Evolutionary conservation across 2,888 invertebrate species (phyloP), one percentile per base, ranked within the genome.

Genomic region (Cephus rjabovi): DNA sequence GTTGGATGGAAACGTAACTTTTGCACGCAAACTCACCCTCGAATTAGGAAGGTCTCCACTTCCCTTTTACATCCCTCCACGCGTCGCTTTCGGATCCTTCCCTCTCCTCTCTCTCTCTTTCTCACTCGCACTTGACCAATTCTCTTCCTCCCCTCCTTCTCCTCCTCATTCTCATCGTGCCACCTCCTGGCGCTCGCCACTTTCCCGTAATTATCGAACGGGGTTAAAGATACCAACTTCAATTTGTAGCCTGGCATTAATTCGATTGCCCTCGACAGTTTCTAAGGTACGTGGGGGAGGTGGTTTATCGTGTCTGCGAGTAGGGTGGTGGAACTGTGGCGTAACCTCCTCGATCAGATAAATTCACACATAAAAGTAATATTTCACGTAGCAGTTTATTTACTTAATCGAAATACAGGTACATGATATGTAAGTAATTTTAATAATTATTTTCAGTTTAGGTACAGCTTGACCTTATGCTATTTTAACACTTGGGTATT

Each of bases 181-280:
- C 79, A 70, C 75, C 79, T 75, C 75, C 77, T 78, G 79, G 80
- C 77, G 83, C 85, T 86, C 85, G 85, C 87, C 84, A 87, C 87
- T 88, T 87, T 88, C 87, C 87, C 87, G 85, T 87, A 88, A 89
- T 88, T 88, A 88, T 88, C 87, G 88, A 86, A 84, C 83, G 83
- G 85, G 80, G 81, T 76, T 78, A 76, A 80, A 84, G 86, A 87
- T 86, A 85, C 85, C 85, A 85, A 86, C 88, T 89, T 88, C 88
- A 89, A 89, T 89, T 89, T 89, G 89, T 89, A 89, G 88, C 86
- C 86, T 89, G 88, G 88, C 88, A 88, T 89, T 89, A 89, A 89
- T 89, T 88, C 88, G 87, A 89, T 89, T 89, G 89, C 87, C 86
- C 84, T 86, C 89, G 87, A 87, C 87, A 87, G 87, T 87, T 86